Evolutionary conservation across 2,888 invertebrate genomes (phyloP), one percentile per base, ranked within the genome.

Genomic region (Digitonthophagus gazella): DNA sequence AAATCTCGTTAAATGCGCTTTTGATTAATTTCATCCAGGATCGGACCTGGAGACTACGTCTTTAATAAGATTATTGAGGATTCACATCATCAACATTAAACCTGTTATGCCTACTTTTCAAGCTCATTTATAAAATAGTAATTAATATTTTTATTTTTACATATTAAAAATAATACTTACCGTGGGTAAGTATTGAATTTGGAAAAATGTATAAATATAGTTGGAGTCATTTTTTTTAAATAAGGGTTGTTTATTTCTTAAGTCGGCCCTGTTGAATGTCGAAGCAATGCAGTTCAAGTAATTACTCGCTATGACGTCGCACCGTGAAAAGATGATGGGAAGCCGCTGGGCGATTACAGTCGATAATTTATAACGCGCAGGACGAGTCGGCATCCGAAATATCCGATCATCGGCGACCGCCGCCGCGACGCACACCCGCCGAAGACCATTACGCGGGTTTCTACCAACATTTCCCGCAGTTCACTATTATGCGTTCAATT

Each of bases 321-420:
- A 44, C 28, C 6, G 64, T 28, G 64, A 64, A n/a, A 64, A 16
- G 64, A 64, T 44, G 64, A 22, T 19, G 20, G 61, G 20, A 61
- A 61, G 61, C 61, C 61, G 20, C 61, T 61, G 68, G 68, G 70
- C 73, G 71, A 69, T 73, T 74, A 71, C 69, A 66, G 69, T 67
- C 73, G 72, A 72, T 74, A 74, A 74, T 74, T 74, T 74, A 73
- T 74, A 73, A 72, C 70, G 63, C 65, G 72, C 70, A 73, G 73
- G 74, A 74, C 74, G 74, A 72, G 74, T 67, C 72, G 74, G 74
- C 74, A 74, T 75, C 74, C 73, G 72, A 75, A 71, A 74, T 74
- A 75, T 75, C 74, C 75, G 73, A 75, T 75, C 74, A 64, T 55
- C 61, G 65, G 63, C 63, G 64, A 68, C 67, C 70, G 70, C 68